Evolutionary conservation across 2,888 invertebrate genomes (phyloP), one percentile per base, ranked within the genome.

Genomic region (Drosophila prolongata): DNA sequence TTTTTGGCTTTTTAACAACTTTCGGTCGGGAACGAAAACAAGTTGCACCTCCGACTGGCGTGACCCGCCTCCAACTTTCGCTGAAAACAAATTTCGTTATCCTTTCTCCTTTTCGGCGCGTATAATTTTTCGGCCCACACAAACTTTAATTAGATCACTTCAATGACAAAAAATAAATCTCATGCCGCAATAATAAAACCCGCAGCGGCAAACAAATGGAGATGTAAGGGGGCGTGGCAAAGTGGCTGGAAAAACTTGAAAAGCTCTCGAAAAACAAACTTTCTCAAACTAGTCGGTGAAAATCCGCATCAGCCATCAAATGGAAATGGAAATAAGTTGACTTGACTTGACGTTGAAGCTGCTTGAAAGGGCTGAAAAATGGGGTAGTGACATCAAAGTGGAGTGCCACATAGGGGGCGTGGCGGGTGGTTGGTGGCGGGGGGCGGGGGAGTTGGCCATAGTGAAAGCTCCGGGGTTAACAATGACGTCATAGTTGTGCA

Each of bases 61-160:
- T 50, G 49, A 55, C 34, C 67, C 55, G 30, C 24, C 34, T 14
- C n/a, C 27, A 55, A 58, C 47, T 71, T 70, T 54, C 46, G 55
- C 57, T 35, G 46, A 68, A 69, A 68, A 72, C 68, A 60, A 76
- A 76, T 72, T 76, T 62, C 70, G 65, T 49, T 58, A 38, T 54
- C 54, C 67, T 54, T 66, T 40, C 30, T n/a, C 11, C 57, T 37
- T 71, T 58, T 54, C 24, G 62, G 27, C 27, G 62, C 47, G 49
- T 58, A 65, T 82, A 79, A 80, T 77, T 77, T 74, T 68, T 68
- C 19, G 69, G 78, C 50, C 37, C 56, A 52, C 46, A 75, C 70
- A 79, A 85, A 85, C 80, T 85, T 85, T 85, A 85, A 85, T 85
- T 85, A 85, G 85, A 87, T 89, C 81, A 79, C 75, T 89, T 71